Conservation (phyloP, 2,113 vertebrate genomes). For the Gavialis gangeticus region DNA sequence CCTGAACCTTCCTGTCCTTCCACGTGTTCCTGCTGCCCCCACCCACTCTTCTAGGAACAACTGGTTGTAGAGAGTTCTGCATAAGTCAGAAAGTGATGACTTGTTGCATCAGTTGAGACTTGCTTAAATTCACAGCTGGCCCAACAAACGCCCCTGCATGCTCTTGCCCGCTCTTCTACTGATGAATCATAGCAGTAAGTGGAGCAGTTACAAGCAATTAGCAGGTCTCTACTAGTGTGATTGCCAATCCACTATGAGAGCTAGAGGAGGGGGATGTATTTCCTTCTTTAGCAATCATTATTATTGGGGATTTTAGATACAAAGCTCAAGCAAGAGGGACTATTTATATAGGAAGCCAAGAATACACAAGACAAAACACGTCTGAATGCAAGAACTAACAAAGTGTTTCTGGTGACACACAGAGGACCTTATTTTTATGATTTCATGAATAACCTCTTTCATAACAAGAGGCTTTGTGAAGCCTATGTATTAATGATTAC, state of each 20-base stretch:
- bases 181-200: conserved; percentile 43
- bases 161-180: conserved; percentile 17
- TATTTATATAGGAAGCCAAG: neutral
- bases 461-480: neutral
- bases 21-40: neutral
- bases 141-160: conserved; percentile 56
- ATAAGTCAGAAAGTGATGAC: conserved; percentile 57
- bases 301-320: neutral
- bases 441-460: neutral
- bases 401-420: neutral
- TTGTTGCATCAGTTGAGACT: conserved; percentile 60
- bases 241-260: neutral
- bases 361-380: neutral
- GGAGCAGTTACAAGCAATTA: conserved; percentile 43
- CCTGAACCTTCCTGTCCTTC: conserved; percentile 7
- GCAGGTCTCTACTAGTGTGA: conserved; percentile 35
- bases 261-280: neutral
- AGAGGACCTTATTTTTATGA: neutral
- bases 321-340: neutral
- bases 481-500: rapidly evolving
- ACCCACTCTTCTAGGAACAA: conserved; percentile 31
- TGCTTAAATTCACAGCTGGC: conserved; percentile 64
- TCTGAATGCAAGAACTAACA: neutral
- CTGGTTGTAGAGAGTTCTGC: neutral
- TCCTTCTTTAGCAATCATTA: conserved; percentile 20